Percentiles rank a stretch among this genome's conserved stretches.
Conservation (phyloP, 2,797 vertebrate species). For the Pseudochromis fuscus region DNA sequence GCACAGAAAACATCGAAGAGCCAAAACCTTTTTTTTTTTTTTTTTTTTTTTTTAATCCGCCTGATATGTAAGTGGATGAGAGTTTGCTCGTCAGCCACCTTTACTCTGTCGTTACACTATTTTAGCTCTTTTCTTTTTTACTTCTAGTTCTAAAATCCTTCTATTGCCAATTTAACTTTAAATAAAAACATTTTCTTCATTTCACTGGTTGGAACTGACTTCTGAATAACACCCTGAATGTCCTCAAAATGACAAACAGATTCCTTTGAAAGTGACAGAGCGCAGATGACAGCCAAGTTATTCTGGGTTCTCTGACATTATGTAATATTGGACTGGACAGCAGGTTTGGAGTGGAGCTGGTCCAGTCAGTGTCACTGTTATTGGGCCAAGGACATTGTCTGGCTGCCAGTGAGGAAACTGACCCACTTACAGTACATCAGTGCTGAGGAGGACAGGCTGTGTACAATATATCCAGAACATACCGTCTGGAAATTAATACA, state of each 20-base stretch:
- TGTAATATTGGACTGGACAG: constrained; percentile 51
- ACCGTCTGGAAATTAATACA: constrained; percentile 15
- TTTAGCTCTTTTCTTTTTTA: too few relatives aligned
- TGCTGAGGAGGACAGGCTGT: constrained; percentile 35
- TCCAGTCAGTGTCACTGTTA: constrained; percentile 67
- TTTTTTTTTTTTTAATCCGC: too few relatives aligned
- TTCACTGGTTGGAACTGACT: constrained; percentile 8
- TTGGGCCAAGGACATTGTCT: constrained; percentile 67
- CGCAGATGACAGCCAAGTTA: constrained; percentile 48
- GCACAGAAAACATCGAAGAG: too few relatives aligned
- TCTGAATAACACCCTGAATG: constrained; percentile 1
- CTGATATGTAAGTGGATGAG: too few relatives aligned
- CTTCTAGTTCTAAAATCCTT: too few relatives aligned
- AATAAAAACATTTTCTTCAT: neutral
- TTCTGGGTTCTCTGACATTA: constrained; percentile 59
- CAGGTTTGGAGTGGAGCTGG: constrained; percentile 50
- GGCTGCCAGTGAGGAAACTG: constrained; percentile 65
- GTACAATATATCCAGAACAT: constrained; percentile 10
- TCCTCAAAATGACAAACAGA: constrained; percentile 28
- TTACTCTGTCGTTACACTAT: too few relatives aligned
- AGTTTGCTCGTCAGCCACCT: too few relatives aligned
- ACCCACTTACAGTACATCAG: constrained; percentile 69
- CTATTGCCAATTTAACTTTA: neutral
- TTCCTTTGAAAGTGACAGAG: constrained; percentile 42
- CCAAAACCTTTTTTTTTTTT: too few relatives aligned